Conservation (phyloP, 1,140 invertebrate species). For the Bombus confusus region DNA sequence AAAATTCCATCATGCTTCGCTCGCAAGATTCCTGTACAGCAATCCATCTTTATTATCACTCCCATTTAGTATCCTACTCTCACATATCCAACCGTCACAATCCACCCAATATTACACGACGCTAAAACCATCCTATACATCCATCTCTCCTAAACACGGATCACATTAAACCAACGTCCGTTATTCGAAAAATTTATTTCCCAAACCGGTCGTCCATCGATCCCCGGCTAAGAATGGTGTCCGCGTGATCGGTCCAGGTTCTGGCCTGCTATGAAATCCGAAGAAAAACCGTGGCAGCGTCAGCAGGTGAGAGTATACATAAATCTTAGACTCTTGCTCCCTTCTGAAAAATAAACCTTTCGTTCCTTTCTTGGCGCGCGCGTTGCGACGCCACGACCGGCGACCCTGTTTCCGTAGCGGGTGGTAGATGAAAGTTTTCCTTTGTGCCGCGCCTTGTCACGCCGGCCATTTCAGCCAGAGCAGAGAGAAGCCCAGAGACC, state of each 20-base stretch:
- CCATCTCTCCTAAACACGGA: background rate
- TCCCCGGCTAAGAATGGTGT: background rate
- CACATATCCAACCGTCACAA: too few relatives aligned
- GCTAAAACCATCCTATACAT: background rate
- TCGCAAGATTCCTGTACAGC: background rate
- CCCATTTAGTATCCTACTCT: too few relatives aligned
- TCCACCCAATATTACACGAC: background rate
- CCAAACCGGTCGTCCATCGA: background rate
- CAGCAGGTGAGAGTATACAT: conserved; percentile 64
- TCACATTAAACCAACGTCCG: background rate
- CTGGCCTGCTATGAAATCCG: background rate
- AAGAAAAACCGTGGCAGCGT: conserved; percentile 58
- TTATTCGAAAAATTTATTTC: background rate
- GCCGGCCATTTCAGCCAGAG: conserved; percentile 57
- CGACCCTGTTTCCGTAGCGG: conserved; percentile 66
- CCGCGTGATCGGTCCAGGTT: background rate
- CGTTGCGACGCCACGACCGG: conserved; percentile 56
- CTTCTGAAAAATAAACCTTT: conserved; percentile 68
- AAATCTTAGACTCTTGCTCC: conserved; percentile 58
- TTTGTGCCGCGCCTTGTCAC: conserved; percentile 66
- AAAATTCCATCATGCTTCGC: background rate
- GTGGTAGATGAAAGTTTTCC: conserved; percentile 70
- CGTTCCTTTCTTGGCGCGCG: conserved; percentile 59
- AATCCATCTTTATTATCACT: background rate
- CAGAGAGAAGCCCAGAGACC: conserved; percentile 18